Conservation (phyloP, 2,888 invertebrate species). For the Gymnoscelis rufifasciata region DNA sequence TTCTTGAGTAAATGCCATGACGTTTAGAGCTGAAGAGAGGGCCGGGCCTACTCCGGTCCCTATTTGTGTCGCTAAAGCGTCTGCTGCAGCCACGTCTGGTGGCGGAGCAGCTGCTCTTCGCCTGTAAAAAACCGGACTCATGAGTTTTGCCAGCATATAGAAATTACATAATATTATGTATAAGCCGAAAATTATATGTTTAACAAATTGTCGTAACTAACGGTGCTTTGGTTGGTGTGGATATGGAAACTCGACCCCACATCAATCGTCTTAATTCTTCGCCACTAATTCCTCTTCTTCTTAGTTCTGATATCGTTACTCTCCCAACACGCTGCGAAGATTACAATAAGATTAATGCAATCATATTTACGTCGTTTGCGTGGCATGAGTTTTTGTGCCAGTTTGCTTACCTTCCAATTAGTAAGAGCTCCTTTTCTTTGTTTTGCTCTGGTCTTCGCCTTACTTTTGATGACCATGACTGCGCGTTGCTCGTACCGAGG, state of each 20-base stretch:
- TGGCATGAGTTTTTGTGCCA: too few relatives aligned
- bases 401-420: conserved; percentile 93
- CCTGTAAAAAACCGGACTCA: too few relatives aligned
- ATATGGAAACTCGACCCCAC: conserved; percentile 95
- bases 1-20: conserved; percentile 89
- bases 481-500: conserved; percentile 92
- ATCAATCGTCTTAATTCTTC: conserved; percentile 91
- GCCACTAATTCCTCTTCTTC: conserved; percentile 90
- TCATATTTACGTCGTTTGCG: too few relatives aligned
- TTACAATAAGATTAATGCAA: too few relatives aligned
- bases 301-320: conserved; percentile 89
- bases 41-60: conserved; percentile 76
- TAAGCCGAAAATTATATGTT: too few relatives aligned
- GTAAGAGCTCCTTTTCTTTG: conserved; percentile 96
- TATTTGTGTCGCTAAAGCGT: conserved; percentile 53
- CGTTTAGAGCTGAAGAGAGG: conserved; percentile 87
- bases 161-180: too few relatives aligned
- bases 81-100: conserved; percentile 54
- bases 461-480: conserved; percentile 98
- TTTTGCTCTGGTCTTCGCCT: conserved; percentile 96
- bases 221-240: conserved; percentile 86
- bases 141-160: too few relatives aligned
- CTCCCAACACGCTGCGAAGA: conserved; percentile 87
- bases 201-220: too few relatives aligned
- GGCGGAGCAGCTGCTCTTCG: conserved; percentile 53